Evolutionary conservation across 2,888 invertebrate genomes (phyloP), one percentile per base, ranked within the genome.

Genomic region (Escarpia spicata): DNA sequence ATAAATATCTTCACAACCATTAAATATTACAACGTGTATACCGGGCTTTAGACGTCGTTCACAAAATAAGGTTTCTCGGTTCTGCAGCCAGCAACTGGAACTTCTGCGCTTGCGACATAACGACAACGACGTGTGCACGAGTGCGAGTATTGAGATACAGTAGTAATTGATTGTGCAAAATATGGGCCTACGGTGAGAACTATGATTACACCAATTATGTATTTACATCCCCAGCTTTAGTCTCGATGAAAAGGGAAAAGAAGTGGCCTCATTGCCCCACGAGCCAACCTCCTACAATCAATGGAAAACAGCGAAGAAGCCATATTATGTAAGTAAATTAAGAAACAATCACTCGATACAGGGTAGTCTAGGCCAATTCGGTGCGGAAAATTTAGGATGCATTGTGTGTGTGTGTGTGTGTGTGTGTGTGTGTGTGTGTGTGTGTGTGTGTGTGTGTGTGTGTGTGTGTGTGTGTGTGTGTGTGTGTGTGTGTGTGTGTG

Each of bases 271-370:
- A n/a, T 0, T 2, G 6, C 75, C 75, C 75, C 75, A 75, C 75
- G n/a, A 75, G 26, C 91, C 43, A 31, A 91, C 91, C 44, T 43
- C 19, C 4, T 91, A 91, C 37, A 6, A 12, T 91, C 43, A 91
- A 8, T 91, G 91, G 91, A 31, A 45, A 26, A 91, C n/a, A 44
- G 91, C 91, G 26, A 44, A n/a, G 43, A 91, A 31, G 91, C 91
- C 91, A 26, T 91, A 91, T 31, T 91, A 91, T n/a, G 91, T 91
- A 26, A n/a, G 91, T 91, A 44, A 26, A 15, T n/a, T 37, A 37
- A 37, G 37, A 37, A 37, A 75, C 19, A 26, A 6, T 75, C 6
- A 9, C 52, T 75, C 75, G n/a, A 75, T 26, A 75, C 52, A 15
- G 26, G 0, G 75, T 75, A 26, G 75, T 26, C 75, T 52, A 52